Percentiles rank a stretch among this genome's conserved stretches.
phyloP scores from a whole-genome alignment of 1,140 invertebrate species.

The Microvelia longipes region DNA sequence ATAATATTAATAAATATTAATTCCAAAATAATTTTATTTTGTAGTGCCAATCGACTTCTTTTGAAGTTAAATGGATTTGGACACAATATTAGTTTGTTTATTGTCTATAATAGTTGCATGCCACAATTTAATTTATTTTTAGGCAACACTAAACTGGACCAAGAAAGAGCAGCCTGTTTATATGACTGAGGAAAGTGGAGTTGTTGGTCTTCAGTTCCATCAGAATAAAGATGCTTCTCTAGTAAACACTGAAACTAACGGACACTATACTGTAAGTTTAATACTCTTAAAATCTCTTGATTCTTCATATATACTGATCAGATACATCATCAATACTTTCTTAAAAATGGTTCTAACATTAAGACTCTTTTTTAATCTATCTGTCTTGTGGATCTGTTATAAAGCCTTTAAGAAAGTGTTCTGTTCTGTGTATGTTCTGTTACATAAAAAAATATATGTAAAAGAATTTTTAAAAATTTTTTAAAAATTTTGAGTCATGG shows the following conservation, averaged over 20 bases:
- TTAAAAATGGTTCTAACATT: neutral
- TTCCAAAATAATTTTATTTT: too few relatives aligned
- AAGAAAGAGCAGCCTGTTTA: slow-evolving; percentile 68
- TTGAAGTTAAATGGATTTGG: too few relatives aligned
- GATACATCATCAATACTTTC: neutral
- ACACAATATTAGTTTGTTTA: too few relatives aligned
- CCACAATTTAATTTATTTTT: too few relatives aligned
- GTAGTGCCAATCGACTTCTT: too few relatives aligned
- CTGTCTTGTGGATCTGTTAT: neutral
- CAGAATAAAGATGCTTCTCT: slow-evolving; percentile 77
- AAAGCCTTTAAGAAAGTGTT: too few relatives aligned
- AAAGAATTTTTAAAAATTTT: too few relatives aligned
- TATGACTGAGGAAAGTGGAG: slow-evolving; percentile 65
- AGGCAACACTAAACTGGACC: slow-evolving; percentile 58
- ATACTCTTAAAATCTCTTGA: slow-evolving; percentile 14
- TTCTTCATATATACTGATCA: neutral
- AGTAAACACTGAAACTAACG: slow-evolving; percentile 56
- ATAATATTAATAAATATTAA: too few relatives aligned
- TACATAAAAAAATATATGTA: too few relatives aligned
- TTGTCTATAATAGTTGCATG: too few relatives aligned
- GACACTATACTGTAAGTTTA: slow-evolving; percentile 36
- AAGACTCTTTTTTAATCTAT: neutral
- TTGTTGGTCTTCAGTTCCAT: slow-evolving; percentile 72
- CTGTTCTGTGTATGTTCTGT: too few relatives aligned
- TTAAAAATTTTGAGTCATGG: too few relatives aligned